phyloP scores from a whole-genome alignment of 1,140 invertebrate species.

The Neelides sp. region DNA sequence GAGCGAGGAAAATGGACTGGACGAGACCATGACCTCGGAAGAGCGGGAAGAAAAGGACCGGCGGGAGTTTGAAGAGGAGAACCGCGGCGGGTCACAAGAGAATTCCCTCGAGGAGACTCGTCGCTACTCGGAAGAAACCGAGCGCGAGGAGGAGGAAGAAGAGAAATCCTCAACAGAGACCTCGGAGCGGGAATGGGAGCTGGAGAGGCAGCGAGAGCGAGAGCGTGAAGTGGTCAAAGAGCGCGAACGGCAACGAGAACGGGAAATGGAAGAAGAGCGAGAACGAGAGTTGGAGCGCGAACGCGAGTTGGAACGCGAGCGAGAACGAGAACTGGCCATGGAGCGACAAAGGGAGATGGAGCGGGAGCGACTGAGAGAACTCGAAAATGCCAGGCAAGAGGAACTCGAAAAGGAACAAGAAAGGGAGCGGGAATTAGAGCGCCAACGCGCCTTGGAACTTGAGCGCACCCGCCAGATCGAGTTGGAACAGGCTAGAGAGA shows the following conservation, averaged over 20 bases:
- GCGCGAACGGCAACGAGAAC: not conserved
- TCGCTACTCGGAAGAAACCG: constrained; percentile 1
- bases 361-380: not conserved
- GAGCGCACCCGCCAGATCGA: not conserved
- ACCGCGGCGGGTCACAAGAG: not conserved
- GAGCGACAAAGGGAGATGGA: not conserved
- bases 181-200: not conserved
- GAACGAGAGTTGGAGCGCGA: not conserved
- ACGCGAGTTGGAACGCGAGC: not conserved
- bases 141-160: constrained; percentile 8
- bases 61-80: not conserved
- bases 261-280: not conserved
- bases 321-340: not conserved
- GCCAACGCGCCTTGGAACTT: too few species aligned
- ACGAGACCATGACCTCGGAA: too few species aligned
- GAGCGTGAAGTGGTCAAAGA: not conserved
- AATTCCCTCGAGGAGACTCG: not conserved
- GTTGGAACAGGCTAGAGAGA: not conserved
- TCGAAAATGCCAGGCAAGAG: not conserved
- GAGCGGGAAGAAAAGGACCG: too few species aligned
- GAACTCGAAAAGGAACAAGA: not conserved
- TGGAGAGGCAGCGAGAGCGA: not conserved
- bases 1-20: not conserved
- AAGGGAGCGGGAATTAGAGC: not conserved
- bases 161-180: not conserved